phyloP scores from a whole-genome alignment of 1,140 invertebrate genomes.

The Pseudomyrmex concolor region DNA sequence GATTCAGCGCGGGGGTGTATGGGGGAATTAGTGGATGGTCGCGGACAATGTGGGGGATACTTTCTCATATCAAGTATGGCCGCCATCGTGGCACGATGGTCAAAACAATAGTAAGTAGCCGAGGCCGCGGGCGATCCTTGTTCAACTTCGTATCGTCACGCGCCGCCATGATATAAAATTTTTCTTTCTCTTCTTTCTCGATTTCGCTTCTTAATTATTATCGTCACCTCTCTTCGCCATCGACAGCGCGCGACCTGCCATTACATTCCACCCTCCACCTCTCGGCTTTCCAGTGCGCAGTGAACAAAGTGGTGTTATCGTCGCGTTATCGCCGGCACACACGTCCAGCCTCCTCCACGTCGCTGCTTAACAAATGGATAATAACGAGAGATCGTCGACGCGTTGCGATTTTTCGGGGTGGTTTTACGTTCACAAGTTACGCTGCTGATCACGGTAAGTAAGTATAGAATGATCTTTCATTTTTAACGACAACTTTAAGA shows the following conservation, averaged over 20 bases:
- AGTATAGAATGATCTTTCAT: slow-evolving; percentile 36
- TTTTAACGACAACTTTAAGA: not conserved
- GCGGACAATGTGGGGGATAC: slow-evolving; percentile 85
- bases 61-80: slow-evolving; percentile 86
- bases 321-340: slow-evolving; percentile 66
- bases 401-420: slow-evolving; percentile 40
- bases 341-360: slow-evolving; percentile 49
- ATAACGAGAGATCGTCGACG: slow-evolving; percentile 34
- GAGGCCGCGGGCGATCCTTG: slow-evolving; percentile 57
- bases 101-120: slow-evolving; percentile 85
- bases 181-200: slow-evolving; percentile 32
- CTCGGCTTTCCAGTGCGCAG: slow-evolving; percentile 68
- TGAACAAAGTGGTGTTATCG: slow-evolving; percentile 72
- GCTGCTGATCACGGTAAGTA: slow-evolving; percentile 67
- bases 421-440: slow-evolving; percentile 25
- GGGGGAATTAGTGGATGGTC: slow-evolving; percentile 84
- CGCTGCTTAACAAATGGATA: slow-evolving; percentile 69
- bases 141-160: slow-evolving; percentile 37
- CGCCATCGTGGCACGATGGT: slow-evolving; percentile 85
- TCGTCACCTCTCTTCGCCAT: not conserved
- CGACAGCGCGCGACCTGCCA: slow-evolving; percentile 6
- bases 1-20: slow-evolving; percentile 83
- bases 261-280: slow-evolving; percentile 53
- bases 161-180: slow-evolving; percentile 38
- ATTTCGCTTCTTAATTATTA: slow-evolving; percentile 43